Base-by-base conservation (phyloP, 30 jellyfish, hydroid and myxozoan genomes). In the Calvadosia cruxmelitensis region DNA sequence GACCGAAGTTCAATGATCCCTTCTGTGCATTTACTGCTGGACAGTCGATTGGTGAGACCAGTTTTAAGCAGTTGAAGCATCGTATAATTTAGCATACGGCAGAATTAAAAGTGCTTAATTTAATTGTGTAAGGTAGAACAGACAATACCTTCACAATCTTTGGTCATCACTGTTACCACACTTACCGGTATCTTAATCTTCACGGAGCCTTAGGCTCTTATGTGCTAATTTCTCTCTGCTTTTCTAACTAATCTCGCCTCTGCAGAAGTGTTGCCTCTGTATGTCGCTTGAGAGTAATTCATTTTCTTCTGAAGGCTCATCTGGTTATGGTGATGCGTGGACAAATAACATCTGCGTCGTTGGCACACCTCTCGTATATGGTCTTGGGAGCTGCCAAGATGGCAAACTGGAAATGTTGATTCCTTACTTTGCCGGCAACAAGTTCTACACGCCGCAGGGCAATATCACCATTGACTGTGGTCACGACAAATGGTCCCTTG, bases 321-420 rank as follows among this genome's bases (percentile, higher is more conserved):
- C 96, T 31, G 96, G 96, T 26, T 87, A 85, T 67, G 94, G 76
- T 49, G 96, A 87, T 33, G 94, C 70, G 1, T 87, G 79, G 64
- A 72, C 72, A 13, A 52, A 70, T 10, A 87, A 87, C 69, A 72
- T 62, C 3, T 87, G 96, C 77, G 74, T 87, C 1, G 53, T 53
- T 20, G 79, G 65, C 53, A 64, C 34, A 7, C 82, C 85, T 12
- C 35, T 73, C 52, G 68, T 87, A 12, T 87, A 87, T 64, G 70
- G 76, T 15, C 74, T 87, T 49, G 96, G 96, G 27, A 74, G 73
- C 3, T 87, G 96, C 77, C 35, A 75, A 20, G 84, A 66, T 10
- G 80, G 69, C 63, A 49, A 85, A 49, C 64, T 87, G 2, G 85
- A 69, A 26, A 77, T 49, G 57, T 66, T 77, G 23, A 75, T 87